Base-by-base conservation (phyloP, 2,888 invertebrate genomes). In the Dasypolia templi region DNA sequence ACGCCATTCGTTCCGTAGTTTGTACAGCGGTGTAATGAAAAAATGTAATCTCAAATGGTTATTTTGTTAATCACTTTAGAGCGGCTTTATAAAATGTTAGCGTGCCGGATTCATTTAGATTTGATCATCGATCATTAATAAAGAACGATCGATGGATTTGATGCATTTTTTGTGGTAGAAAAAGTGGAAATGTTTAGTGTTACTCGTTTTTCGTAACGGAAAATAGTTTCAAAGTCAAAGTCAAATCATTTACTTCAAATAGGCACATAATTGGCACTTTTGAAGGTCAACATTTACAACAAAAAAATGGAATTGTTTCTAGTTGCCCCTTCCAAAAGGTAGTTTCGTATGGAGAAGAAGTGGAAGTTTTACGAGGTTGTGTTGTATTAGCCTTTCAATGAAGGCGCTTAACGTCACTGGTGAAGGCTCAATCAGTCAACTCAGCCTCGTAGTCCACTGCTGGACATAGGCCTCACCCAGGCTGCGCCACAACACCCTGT, bases 11-110 rank as follows among this genome's bases (percentile, higher is more conserved):
- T 42, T 72, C 42, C 19, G 19, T 14, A 19, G 67, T 69, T 49
- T 55, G 74, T 67, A 63, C 35, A 59, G 39, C 39, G 46, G 42
- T 66, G 72, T 84, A 80, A 84, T 83, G 66, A 77, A 83, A 82
- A 22, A 62, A 61, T 68, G 46, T 56, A 70, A 29, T 56, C 55
- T 63, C 35, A 69, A 79, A 81, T 78, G 26, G 56, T 71, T 75
- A 79, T 84, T 81, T 79, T 80, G 75, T 73, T 75, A 75, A 82
- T 81, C 61, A 73, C 59, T 76, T 79, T 71, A 66, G 35, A 74
- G 61, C 29, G 62, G 44, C 51, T 64, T 42, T 55, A 72, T 69
- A 53, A 75, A 73, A 72, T 35, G 51, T 66, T 73, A 29, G 32
- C 7, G 9, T 46, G 22, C 12, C 6, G 58, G 62, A 58, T 55